Conservation (phyloP, 2,888 invertebrate genomes). For the Erebia palarica region DNA sequence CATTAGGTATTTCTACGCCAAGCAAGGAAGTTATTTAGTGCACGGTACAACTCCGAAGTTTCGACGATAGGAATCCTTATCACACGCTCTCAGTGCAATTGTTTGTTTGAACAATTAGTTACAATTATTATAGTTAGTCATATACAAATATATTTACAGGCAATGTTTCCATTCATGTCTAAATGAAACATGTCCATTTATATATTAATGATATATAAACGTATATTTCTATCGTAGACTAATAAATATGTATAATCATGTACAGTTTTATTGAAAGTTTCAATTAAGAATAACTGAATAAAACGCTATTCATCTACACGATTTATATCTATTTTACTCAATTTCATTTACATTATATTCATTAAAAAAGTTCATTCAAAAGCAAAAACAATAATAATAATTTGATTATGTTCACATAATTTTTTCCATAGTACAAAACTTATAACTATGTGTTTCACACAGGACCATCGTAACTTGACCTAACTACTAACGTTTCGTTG, state of each 20-base stretch:
- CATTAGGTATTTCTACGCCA: constrained; percentile 94
- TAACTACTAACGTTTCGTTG: no score
- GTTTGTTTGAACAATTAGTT: constrained; percentile 71
- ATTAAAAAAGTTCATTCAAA: not conserved
- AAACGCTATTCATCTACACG: constrained; percentile 35
- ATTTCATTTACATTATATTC: constrained; percentile 15
- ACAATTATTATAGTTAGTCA: constrained; percentile 54
- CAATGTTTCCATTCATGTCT: constrained; percentile 62
- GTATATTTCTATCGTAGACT: constrained; percentile 66
- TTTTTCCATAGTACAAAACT: no score
- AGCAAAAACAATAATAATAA: not conserved
- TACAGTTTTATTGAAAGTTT: constrained; percentile 73
- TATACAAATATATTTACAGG: constrained; percentile 56
- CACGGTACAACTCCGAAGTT: constrained; percentile 44
- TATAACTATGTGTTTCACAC: no score
- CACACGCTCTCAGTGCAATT: constrained; percentile 74
- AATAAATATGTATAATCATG: constrained; percentile 72
- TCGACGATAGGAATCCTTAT: constrained; percentile 51
- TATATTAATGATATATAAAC: constrained; percentile 53
- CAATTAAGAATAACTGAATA: constrained; percentile 32
- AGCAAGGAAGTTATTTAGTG: constrained; percentile 90
- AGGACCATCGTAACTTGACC: no score
- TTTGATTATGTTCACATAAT: no score
- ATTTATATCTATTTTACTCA: constrained; percentile 27
- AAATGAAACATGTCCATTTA: constrained; percentile 73